Percentiles rank a stretch among this genome's conserved stretches.
Conservation (phyloP, 2,797 vertebrate genomes). For the Eulemur albifrons region DNA sequence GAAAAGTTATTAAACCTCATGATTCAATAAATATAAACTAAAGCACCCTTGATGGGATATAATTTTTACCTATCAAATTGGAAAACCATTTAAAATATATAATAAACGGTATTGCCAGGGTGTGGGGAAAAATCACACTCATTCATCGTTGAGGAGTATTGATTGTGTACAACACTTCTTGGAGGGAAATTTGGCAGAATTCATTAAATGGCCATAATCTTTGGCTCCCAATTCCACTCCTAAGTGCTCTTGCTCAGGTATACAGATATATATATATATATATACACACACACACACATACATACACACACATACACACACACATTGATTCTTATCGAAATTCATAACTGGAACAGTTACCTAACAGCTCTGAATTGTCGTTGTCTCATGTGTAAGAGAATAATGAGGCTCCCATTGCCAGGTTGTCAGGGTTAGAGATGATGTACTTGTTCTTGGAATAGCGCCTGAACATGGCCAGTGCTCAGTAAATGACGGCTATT, state of each 20-base stretch:
- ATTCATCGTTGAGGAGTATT: not conserved
- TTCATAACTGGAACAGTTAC: not conserved
- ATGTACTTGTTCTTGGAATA: not conserved
- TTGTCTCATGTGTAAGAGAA: not conserved
- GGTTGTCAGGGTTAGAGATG: not conserved
- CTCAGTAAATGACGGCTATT: not conserved
- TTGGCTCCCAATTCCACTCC: not conserved
- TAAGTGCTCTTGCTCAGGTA: not conserved
- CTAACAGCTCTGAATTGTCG: not conserved
- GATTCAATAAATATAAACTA: not conserved
- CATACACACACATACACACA: not conserved
- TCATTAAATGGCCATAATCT: not conserved
- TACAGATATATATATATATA: not conserved
- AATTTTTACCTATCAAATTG: not conserved
- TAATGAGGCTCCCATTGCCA: not conserved
- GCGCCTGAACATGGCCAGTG: not conserved
- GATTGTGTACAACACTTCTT: not conserved
- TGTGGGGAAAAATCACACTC: not conserved
- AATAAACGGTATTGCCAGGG: not conserved
- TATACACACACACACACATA: not conserved
- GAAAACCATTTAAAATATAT: not conserved
- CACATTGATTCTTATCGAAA: not conserved
- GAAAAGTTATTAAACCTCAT: too few relatives aligned
- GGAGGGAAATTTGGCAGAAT: not conserved
- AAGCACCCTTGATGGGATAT: not conserved